Conservation (phyloP, 2,797 vertebrate genomes). For the Meda fulgida region DNA sequence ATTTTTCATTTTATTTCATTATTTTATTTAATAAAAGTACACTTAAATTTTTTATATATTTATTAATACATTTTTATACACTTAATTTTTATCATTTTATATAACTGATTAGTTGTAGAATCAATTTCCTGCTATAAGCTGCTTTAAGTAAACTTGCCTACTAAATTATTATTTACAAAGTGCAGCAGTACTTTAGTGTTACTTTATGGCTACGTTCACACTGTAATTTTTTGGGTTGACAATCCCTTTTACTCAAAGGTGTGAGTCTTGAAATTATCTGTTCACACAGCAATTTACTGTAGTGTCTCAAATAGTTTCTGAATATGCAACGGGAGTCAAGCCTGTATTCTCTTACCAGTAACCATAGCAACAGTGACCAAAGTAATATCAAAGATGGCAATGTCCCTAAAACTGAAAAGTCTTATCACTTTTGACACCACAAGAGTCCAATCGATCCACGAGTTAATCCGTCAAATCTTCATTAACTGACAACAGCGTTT, state of each 20-base stretch:
- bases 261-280: not conserved
- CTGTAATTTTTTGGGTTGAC: not conserved
- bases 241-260: not conserved
- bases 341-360: not conserved
- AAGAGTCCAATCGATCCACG: not conserved
- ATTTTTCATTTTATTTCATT: no score
- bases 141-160: not conserved
- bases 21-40: no score
- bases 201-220: not conserved
- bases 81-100: not conserved
- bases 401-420: not conserved
- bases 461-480: not conserved
- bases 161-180: not conserved
- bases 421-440: not conserved
- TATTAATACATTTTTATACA: no score
- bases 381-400: not conserved
- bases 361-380: not conserved
- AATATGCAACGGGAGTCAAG: not conserved
- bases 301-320: not conserved
- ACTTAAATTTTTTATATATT: no score
- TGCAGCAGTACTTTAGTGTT: not conserved
- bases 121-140: not conserved
- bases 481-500: not conserved
- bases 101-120: not conserved
- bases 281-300: not conserved